A percentile compares a stretch with the other conserved stretches of the same genome.
phyloP scores from a whole-genome alignment of 1,140 invertebrate genomes.

The Drosophila pandora region DNA sequence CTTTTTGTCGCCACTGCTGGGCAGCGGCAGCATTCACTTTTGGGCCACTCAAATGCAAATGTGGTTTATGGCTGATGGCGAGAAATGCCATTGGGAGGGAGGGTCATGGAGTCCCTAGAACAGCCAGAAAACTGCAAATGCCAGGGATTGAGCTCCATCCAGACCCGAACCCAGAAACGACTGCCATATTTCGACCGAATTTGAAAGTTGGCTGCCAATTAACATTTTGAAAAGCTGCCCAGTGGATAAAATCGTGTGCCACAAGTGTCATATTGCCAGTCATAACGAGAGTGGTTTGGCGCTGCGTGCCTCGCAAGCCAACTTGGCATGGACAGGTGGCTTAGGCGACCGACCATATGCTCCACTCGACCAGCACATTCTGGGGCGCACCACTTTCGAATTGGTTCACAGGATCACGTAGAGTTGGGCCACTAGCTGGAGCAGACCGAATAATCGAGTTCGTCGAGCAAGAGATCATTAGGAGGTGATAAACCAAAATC shows the following conservation, averaged over 20 bases:
- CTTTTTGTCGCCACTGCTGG: conserved; percentile 60
- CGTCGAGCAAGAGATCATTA: conserved; percentile 8
- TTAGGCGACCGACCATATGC: neutral
- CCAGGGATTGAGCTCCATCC: neutral
- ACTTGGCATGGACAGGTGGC: conserved; percentile 40
- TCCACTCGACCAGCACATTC: conserved; percentile 2
- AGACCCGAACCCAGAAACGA: neutral
- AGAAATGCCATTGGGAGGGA: conserved; percentile 16
- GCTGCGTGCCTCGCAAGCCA: conserved; percentile 39
- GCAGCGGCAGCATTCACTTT: conserved; percentile 68
- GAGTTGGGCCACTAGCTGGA: neutral
- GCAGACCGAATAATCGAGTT: neutral
- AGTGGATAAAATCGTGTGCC: conserved; percentile 57
- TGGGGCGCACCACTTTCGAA: conserved; percentile 2
- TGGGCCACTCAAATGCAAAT: conserved; percentile 35
- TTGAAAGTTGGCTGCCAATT: conserved; percentile 66
- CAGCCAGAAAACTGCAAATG: neutral
- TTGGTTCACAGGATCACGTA: conserved; percentile 4
- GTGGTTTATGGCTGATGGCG: conserved; percentile 19
- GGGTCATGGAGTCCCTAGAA: conserved; percentile 18
- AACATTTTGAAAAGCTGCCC: conserved; percentile 55
- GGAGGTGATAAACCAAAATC: conserved; percentile 8
- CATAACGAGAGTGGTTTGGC: conserved; percentile 30
- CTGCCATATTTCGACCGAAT: conserved; percentile 27
- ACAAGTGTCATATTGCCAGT: conserved; percentile 60